Percentiles rank a stretch among this genome's conserved stretches.
Evolutionary conservation across 1,140 invertebrate species (phyloP).

Genomic region (Papilio glaucus): DNA sequence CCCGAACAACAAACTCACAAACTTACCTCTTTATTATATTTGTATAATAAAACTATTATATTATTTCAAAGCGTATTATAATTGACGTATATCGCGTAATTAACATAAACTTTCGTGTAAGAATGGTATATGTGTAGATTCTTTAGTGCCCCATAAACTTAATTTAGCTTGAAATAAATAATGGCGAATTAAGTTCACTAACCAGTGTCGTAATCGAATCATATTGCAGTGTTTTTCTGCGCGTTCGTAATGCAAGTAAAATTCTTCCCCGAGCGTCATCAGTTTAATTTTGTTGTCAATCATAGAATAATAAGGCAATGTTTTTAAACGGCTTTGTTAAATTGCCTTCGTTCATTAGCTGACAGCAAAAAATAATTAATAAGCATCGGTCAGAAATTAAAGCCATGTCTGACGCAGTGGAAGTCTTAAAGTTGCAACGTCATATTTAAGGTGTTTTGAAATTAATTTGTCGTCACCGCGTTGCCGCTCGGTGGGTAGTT

Average conservation of each 20-base stretch:
- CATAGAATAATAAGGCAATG: background rate
- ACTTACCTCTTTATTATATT: no score
- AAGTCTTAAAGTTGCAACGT: background rate
- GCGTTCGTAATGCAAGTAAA: background rate
- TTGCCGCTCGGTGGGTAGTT: background rate
- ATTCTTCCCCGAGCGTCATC: background rate
- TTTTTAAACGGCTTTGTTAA: background rate
- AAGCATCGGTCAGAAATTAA: background rate
- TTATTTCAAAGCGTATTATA: no score
- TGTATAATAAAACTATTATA: no score
- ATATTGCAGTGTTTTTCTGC: no score
- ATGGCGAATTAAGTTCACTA: no score
- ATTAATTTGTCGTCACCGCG: background rate
- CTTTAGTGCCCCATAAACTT: no score
- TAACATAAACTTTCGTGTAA: no score
- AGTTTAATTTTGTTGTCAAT: background rate
- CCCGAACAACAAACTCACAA: no score
- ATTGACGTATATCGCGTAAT: no score
- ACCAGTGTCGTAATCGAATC: no score
- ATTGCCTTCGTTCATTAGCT: constrained; percentile 1
- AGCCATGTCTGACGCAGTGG: background rate
- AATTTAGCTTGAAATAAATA: no score
- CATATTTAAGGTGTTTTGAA: background rate
- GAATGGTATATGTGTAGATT: no score
- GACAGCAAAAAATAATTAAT: background rate